Base-by-base conservation (phyloP, 2,797 vertebrate genomes). In the Enteromius fasciolatus region DNA sequence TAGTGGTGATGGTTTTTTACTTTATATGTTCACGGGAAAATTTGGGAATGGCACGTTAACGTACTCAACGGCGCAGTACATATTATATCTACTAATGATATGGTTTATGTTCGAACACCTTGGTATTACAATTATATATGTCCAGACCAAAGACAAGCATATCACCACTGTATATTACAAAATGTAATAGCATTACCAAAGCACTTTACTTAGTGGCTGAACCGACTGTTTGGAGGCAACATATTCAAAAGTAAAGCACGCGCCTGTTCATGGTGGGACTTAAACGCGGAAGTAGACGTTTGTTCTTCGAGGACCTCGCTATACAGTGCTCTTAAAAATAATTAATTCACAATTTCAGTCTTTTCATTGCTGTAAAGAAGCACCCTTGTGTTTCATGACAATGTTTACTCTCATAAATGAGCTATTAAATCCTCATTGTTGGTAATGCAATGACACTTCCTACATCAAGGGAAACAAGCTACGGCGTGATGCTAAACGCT, bases 231-330 rank as follows among this genome's bases (percentile, higher is more conserved):
- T 63, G 69, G 5, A 78, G 1, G 6, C 14, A 44, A 15, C 23
- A 57, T 66, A 44, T 59, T 82, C 39, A 70, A 59, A 76, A 41
- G 39, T 10, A 41, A 41, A 66, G 46, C 48, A 72, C 39, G 73
- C 63, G 67, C 25, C 33, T 6, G 66, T 57, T 79, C 44, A 54
- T 23, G 28, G n/a, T 12, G 1, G 10, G 50, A 52, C 44, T 41
- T 28, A 63, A 84, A 87, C 31, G 83, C 87, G 87, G 87, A 87
- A 87, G 87, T 86, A 59, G 14, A 20, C n/a, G 80, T 48, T 74
- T 61, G 28, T 41, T 73, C 69, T 57, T 57, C 50, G n/a, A 36
- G 9, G 31, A 25, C 63, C 50, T 23, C n/a, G 18, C 1, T 54
- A 59, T 48, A 18, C 4, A 54, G 63, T 31, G 11, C 1, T 52